Conservation (phyloP, 2,888 invertebrate species). For the Pasiphila rectangulata region DNA sequence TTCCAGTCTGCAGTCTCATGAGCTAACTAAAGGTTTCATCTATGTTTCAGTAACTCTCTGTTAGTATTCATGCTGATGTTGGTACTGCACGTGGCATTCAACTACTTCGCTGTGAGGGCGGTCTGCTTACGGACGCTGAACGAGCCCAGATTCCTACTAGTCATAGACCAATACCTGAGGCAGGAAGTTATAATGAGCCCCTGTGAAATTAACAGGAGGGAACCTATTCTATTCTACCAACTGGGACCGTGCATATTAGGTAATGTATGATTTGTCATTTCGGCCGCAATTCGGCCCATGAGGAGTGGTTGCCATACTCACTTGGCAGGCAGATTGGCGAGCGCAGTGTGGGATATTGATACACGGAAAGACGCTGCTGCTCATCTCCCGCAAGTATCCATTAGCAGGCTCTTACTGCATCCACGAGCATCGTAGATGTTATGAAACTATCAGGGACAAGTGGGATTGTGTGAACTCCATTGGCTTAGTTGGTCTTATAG, state of each 20-base stretch:
- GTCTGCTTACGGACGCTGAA: conserved; percentile 91
- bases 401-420: no score
- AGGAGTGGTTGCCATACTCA: no score
- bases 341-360: no score
- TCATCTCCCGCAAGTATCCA: not conserved
- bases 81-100: conserved; percentile 89
- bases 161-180: conserved; percentile 84
- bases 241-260: conserved; percentile 51
- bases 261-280: conserved; percentile 21
- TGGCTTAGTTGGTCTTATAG: no score
- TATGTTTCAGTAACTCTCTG: conserved; percentile 83
- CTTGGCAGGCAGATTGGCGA: no score
- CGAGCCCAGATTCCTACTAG: conserved; percentile 86
- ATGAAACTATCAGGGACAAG: no score
- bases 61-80: conserved; percentile 87
- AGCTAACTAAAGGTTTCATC: no score
- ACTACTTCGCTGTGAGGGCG: conserved; percentile 92
- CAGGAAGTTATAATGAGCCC: conserved; percentile 83
- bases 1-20: no score
- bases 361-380: no score
- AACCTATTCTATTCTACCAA: conserved; percentile 74
- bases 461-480: no score
- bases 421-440: no score
- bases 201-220: conserved; percentile 84
- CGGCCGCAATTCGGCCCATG: not conserved